Percentiles rank a stretch among this genome's conserved stretches.
Evolutionary conservation across 2,888 invertebrate species (phyloP).

Genomic region (Smittia sp.): DNA sequence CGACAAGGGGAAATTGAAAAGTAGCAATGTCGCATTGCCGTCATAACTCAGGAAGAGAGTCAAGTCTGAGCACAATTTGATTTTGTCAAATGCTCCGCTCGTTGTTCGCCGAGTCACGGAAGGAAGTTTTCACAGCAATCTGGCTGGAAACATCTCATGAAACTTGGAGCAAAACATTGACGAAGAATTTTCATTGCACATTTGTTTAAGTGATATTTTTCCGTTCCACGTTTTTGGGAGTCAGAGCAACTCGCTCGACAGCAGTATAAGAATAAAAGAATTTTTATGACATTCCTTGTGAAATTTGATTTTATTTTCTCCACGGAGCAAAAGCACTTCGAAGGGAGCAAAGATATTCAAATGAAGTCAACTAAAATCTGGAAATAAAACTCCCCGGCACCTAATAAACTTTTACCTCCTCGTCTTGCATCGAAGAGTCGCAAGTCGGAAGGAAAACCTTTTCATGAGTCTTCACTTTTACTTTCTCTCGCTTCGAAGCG

Average conservation of each 20-base stretch:
- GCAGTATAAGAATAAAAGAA: slow-evolving; percentile 37
- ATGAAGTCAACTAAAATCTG: slow-evolving; percentile 28
- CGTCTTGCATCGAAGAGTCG: not conserved
- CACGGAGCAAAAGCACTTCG: not conserved
- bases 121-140: too few relatives aligned
- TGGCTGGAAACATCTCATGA: too few relatives aligned
- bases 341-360: not conserved
- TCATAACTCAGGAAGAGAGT: too few relatives aligned
- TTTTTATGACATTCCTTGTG: slow-evolving; percentile 37
- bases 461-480: not conserved
- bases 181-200: slow-evolving; percentile 24
- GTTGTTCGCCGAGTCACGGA: too few relatives aligned
- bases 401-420: slow-evolving; percentile 30
- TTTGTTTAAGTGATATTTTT: slow-evolving; percentile 32
- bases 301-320: slow-evolving; percentile 31
- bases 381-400: slow-evolving; percentile 4
- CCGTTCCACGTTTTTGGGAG: not conserved
- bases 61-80: too few relatives aligned
- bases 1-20: not conserved
- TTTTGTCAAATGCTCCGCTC: too few relatives aligned
- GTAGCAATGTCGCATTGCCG: not conserved
- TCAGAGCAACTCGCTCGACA: not conserved
- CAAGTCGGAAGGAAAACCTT: not conserved
- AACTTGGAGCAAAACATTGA: not conserved
- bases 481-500: not conserved